Conservation (phyloP, 2,888 invertebrate species). For the Eurytoma californica region DNA sequence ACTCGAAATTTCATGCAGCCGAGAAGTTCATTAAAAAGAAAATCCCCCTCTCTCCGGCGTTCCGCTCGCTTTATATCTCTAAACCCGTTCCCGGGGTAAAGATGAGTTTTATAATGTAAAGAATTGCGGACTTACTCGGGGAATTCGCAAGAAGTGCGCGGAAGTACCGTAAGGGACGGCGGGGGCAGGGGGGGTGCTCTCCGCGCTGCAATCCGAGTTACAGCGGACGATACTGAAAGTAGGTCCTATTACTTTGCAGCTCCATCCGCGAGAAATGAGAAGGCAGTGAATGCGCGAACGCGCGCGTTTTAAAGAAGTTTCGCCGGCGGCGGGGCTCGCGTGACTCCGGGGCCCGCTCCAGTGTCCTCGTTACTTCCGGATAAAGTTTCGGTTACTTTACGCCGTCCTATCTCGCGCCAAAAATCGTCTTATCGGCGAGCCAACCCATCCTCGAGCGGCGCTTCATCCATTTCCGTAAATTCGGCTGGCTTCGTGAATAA, state of each 20-base stretch:
- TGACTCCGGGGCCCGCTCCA: conserved; percentile 14
- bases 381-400: conserved; percentile 30
- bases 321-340: conserved; percentile 9
- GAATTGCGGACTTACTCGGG: conserved; percentile 25
- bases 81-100: background rate
- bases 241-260: conserved; percentile 52
- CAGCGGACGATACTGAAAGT: conserved; percentile 29
- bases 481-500: too few relatives aligned
- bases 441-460: too few relatives aligned
- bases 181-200: background rate
- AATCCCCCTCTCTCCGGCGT: conserved; percentile 3
- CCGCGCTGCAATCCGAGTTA: conserved; percentile 38
- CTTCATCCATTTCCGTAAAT: too few relatives aligned
- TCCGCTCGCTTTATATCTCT: background rate
- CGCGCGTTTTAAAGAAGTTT: conserved; percentile 41
- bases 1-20: background rate
- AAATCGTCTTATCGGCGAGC: conserved; percentile 13
- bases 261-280: conserved; percentile 38
- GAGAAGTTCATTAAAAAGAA: background rate
- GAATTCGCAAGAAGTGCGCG: conserved; percentile 33
- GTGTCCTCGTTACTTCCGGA: conserved; percentile 27
- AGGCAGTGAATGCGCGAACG: conserved; percentile 33
- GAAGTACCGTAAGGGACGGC: too few relatives aligned
- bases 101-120: conserved; percentile 46
- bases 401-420: background rate